Percentiles rank a stretch among this genome's conserved stretches.
These are phyloP conservation scores for Aporrectodea caliginosa DNA, from an alignment of 1,140 invertebrate species.

Conservation along the genomic window DNA sequence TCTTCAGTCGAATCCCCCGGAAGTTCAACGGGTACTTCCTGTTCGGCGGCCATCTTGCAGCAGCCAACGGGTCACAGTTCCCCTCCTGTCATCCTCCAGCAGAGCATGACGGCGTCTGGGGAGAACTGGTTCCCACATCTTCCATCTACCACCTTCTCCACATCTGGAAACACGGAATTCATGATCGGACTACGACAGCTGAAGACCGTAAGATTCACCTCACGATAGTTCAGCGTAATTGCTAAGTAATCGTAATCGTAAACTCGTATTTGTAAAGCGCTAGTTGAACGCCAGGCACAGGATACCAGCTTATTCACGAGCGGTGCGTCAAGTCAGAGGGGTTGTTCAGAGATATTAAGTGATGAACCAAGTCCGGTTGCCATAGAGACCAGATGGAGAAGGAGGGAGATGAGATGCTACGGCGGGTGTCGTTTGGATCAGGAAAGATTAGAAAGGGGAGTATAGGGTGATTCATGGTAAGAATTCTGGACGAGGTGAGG, in stretches of 20 bases:
- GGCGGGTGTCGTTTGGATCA: too few relatives aligned
- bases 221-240: background rate
- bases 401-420: too few relatives aligned
- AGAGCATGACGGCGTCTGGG: background rate
- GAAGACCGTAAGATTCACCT: background rate
- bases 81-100: background rate
- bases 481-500: too few relatives aligned
- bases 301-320: too few relatives aligned
- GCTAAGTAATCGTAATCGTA: background rate
- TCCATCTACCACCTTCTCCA: background rate
- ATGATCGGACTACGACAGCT: background rate
- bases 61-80: background rate
- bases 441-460: too few relatives aligned
- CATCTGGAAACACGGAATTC: background rate
- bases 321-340: too few relatives aligned
- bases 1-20: too few relatives aligned
- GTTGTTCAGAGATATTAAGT: too few relatives aligned
- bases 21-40: background rate
- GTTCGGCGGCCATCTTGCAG: background rate
- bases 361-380: too few relatives aligned
- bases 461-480: too few relatives aligned
- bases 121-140: background rate
- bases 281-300: background rate
- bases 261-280: background rate
- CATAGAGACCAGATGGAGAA: too few relatives aligned